Conservation (phyloP, 1,140 invertebrate species). For the Lineus longissimus region DNA sequence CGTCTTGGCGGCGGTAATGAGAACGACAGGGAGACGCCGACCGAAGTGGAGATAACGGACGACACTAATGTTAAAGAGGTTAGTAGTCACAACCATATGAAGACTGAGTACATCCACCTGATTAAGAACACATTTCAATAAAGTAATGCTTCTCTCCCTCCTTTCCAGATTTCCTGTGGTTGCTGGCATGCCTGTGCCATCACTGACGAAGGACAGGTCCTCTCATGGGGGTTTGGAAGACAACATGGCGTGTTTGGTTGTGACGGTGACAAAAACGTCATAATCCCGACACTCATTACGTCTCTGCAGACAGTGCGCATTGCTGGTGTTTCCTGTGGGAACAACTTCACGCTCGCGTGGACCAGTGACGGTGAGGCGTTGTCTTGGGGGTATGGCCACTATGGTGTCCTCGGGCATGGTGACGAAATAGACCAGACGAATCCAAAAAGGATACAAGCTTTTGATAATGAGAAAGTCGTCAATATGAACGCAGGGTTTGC, state of each 20-base stretch:
- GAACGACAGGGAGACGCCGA: slow-evolving; percentile 5
- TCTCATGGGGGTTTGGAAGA: slow-evolving; percentile 26
- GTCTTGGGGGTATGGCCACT: slow-evolving; percentile 29
- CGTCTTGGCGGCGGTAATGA: slow-evolving; percentile 23
- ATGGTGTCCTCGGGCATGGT: slow-evolving; percentile 29
- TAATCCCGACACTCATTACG: background rate
- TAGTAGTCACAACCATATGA: too few species aligned
- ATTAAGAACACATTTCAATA: too few species aligned
- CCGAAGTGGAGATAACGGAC: background rate
- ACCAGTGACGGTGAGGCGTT: slow-evolving; percentile 19
- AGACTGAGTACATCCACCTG: too few species aligned
- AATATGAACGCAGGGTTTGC: slow-evolving; percentile 24
- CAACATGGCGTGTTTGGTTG: slow-evolving; percentile 20
- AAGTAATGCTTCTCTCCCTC: background rate
- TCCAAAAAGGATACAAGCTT: slow-evolving; percentile 13
- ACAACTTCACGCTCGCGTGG: slow-evolving; percentile 30
- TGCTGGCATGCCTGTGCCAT: slow-evolving; percentile 29
- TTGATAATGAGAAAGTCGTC: slow-evolving; percentile 13
- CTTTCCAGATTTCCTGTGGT: slow-evolving; percentile 28
- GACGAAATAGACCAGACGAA: slow-evolving; percentile 10
- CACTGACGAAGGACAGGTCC: slow-evolving; percentile 14
- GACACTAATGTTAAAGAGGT: too few species aligned
- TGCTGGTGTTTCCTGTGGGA: slow-evolving; percentile 26
- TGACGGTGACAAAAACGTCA: background rate
- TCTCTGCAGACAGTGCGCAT: slow-evolving; percentile 4